Conservation (phyloP, 2,888 invertebrate genomes). For the Leucoptera coffeella region DNA sequence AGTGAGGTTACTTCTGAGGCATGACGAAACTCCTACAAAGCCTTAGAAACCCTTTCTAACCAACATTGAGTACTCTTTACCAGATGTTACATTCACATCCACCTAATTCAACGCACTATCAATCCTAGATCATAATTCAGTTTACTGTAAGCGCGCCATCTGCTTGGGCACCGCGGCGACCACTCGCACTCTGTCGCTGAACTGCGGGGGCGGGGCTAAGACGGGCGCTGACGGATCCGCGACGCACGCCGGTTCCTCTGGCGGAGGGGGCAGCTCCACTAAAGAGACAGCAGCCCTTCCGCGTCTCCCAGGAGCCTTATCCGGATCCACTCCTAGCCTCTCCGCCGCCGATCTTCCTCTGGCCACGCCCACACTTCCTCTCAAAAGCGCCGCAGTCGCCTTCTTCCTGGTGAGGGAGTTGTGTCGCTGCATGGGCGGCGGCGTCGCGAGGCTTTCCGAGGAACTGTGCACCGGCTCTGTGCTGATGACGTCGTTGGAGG, state of each 20-base stretch:
- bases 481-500: constrained; percentile 45
- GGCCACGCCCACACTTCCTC: constrained; percentile 17
- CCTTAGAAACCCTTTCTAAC: too few species aligned
- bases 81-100: too few species aligned
- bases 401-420: constrained; percentile 58
- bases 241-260: constrained; percentile 55
- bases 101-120: too few species aligned
- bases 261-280: constrained; percentile 76
- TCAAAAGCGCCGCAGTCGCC: constrained; percentile 52
- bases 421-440: constrained; percentile 49
- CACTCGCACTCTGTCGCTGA: constrained; percentile 81
- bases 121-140: too few species aligned
- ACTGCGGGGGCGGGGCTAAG: constrained; percentile 84
- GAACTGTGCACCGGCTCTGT: constrained; percentile 48
- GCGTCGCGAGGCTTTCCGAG: constrained; percentile 33
- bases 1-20: too few species aligned
- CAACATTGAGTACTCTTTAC: too few species aligned
- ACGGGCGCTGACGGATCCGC: constrained; percentile 36
- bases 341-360: constrained; percentile 32
- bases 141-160: constrained; percentile 37
- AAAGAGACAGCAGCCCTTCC: constrained; percentile 68
- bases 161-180: constrained; percentile 79
- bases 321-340: constrained; percentile 33
- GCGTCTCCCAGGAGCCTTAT: constrained; percentile 29
- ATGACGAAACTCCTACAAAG: too few species aligned